Evolutionary conservation across 2,888 invertebrate genomes (phyloP).

Genomic region (Spilarctia lutea): DNA sequence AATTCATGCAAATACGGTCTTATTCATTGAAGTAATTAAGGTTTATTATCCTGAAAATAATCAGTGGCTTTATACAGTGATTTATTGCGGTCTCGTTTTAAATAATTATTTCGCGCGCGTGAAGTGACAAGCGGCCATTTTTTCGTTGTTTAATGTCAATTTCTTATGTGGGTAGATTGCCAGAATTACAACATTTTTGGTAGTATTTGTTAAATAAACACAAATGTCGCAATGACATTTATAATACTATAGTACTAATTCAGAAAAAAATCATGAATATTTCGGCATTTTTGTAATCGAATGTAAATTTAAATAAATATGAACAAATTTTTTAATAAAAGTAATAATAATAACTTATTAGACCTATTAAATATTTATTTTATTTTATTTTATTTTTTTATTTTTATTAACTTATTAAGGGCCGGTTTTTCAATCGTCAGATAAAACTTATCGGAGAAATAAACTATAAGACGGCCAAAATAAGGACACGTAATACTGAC

Average conservation of each 20-base stretch:
- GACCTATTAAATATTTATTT: too few relatives aligned
- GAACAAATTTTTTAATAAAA: neutral
- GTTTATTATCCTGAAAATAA: slow-evolving; percentile 33
- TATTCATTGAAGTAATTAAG: slow-evolving; percentile 23
- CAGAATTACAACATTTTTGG: slow-evolving; percentile 57
- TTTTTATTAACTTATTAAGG: too few relatives aligned
- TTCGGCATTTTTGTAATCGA: neutral
- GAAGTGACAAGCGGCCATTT: slow-evolving; percentile 58
- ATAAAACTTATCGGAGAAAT: too few relatives aligned
- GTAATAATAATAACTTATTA: neutral
- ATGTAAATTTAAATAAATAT: neutral
- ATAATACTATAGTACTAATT: neutral
- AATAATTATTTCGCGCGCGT: slow-evolving; percentile 44
- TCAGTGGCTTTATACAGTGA: slow-evolving; percentile 38
- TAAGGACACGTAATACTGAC: too few relatives aligned
- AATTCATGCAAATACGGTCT: slow-evolving; percentile 51
- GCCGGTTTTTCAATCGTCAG: too few relatives aligned
- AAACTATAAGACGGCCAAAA: too few relatives aligned
- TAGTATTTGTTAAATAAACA: neutral
- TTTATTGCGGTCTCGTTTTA: slow-evolving; percentile 40
- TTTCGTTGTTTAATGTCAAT: slow-evolving; percentile 57
- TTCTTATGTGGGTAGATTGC: slow-evolving; percentile 55
- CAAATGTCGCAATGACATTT: too few relatives aligned
- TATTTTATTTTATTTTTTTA: too few relatives aligned
- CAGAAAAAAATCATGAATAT: neutral